Evolutionary conservation across 2,888 invertebrate genomes (phyloP), one percentile per base, ranked within the genome.

Genomic region (Archaeoteleia sp.): DNA sequence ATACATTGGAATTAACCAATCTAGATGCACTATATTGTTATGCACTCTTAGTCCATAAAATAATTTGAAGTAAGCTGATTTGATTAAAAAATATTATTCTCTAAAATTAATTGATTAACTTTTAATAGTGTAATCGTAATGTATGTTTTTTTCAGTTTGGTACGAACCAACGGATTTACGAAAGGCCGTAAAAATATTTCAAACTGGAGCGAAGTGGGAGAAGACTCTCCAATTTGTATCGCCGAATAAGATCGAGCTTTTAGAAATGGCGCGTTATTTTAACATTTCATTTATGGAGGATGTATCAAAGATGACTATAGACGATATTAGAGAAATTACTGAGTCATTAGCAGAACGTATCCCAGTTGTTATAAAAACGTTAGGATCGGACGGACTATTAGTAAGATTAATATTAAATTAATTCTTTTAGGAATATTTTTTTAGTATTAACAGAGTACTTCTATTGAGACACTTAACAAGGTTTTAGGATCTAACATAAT

Each of bases 161-260:
- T 96, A 92, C 82, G 97, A 97, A 82, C 95, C 96, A 0, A 96
- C 96, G 0, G 96, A 96, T 78, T 86, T 91, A 76, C 88, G 90
- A 72, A 93, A 93, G 80, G 93, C 94, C 0, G 83, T 86, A 0
- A 95, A 93, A 84, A 91, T 93, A 14, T 92, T 95, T 67, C 54
- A 81, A 54, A 65, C 75, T 8, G 67, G 65, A 29, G 15, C 72
- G 1, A 78, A 82, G 27, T 87, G 87, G 85, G 81, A 85, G 60
- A 67, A 75, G 12, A 76, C 84, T 0, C 77, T 92, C 15, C 85
- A 87, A 12, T 90, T 91, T 73, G 88, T 92, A 3, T 93, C 95
- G 0, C 96, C 97, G 0, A 97, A 97, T 82, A 79, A 93, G 27
- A 88, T 88, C 55, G 96, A 96, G 86, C 86, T 96, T 23, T 86